These are phyloP conservation scores for Subanguina moxae DNA, from an alignment of 1,140 invertebrate species.

Conservation along the genomic window DNA sequence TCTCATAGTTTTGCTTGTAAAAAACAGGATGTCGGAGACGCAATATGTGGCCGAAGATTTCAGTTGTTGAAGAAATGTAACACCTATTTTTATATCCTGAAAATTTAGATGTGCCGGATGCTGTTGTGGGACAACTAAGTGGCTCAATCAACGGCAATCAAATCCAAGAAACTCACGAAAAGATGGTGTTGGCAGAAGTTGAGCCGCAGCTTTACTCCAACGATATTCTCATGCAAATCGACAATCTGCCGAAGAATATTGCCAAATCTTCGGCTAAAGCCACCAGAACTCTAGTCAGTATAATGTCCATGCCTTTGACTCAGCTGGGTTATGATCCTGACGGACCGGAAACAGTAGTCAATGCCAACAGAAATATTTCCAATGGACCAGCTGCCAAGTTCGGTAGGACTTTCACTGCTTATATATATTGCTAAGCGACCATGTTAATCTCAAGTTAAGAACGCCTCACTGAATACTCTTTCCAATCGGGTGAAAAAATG, in stretches of 20 bases:
- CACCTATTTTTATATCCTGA: too few species aligned
- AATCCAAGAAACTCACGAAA: conserved; percentile 8
- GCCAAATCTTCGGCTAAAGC: conserved; percentile 1
- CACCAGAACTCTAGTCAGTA: conserved; percentile 17
- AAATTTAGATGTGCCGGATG: conserved; percentile 6
- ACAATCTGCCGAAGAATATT: conserved; percentile 25
- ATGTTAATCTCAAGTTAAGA: too few species aligned
- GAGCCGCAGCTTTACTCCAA: conserved; percentile 27
- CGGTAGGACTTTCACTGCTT: conserved; percentile 12
- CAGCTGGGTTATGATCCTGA: conserved; percentile 8
- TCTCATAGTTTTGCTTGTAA: neutral
- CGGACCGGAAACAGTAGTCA: neutral
- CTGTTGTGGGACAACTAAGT: conserved; percentile 5
- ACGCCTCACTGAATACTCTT: conserved; percentile 14
- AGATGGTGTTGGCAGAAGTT: conserved; percentile 21
- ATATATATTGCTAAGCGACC: too few species aligned
- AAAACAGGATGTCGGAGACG: neutral
- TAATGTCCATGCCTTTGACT: conserved; percentile 28
- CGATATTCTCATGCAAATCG: conserved; percentile 34
- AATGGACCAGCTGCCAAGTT: conserved; percentile 12
- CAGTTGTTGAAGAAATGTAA: neutral
- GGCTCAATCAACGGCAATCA: conserved; percentile 26
- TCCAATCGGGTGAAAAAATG: conserved; percentile 38
- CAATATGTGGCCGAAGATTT: neutral
- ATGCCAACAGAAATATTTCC: neutral